Evolutionary conservation across 2,113 vertebrate species (phyloP).

Genomic region (Pomatorhinus ruficollis): DNA sequence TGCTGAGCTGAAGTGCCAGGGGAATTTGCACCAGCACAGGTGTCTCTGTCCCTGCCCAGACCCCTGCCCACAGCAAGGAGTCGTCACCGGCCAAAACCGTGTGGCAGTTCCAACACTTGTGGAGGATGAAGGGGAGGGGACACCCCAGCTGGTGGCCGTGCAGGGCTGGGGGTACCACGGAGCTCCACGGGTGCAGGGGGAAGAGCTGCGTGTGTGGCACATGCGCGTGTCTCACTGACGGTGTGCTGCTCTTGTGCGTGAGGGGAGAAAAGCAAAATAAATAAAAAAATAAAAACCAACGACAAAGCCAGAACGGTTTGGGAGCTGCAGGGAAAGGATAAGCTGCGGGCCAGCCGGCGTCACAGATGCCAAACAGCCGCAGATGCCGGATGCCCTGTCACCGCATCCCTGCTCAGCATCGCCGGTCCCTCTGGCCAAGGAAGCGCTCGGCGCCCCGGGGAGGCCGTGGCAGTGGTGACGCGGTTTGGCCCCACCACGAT

Average conservation of each 20-base stretch:
- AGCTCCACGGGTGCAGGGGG: background rate
- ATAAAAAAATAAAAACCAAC: background rate
- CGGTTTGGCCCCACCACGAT: background rate
- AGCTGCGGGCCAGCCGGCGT: background rate
- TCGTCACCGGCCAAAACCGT: background rate
- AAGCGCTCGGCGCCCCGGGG: background rate
- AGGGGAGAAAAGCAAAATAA: background rate
- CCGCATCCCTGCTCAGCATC: background rate
- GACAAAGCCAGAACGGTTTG: background rate
- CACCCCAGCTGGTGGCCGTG: background rate
- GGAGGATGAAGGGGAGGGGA: background rate
- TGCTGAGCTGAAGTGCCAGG: background rate
- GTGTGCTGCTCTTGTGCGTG: rapidly evolving
- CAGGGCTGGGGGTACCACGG: background rate
- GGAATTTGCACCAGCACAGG: background rate
- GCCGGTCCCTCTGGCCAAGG: background rate
- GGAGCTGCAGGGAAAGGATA: background rate
- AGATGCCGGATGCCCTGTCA: background rate
- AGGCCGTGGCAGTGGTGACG: rapidly evolving
- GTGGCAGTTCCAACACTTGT: background rate
- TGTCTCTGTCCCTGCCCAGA: background rate
- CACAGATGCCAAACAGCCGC: background rate
- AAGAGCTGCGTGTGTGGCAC: background rate
- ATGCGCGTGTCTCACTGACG: background rate
- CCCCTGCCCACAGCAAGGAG: background rate